Conservation (phyloP, 2,113 vertebrate species). For the Chrysemys picta region DNA sequence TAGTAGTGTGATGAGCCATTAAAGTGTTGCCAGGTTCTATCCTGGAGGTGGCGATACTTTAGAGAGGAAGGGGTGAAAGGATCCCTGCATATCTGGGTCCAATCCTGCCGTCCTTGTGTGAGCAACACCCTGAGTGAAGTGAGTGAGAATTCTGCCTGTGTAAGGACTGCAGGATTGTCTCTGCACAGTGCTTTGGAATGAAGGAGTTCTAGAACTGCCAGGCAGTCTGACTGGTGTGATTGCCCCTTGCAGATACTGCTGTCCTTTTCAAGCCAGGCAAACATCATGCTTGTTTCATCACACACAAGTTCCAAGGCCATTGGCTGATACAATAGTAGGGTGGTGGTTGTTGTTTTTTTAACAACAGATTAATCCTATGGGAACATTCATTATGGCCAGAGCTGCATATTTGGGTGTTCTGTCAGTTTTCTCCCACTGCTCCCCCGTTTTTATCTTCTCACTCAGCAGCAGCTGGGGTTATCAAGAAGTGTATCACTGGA, state of each 20-base stretch:
- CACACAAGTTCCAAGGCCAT: fast-evolving
- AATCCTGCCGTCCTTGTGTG: fast-evolving
- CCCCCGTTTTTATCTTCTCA: background rate
- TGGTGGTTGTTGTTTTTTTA: background rate
- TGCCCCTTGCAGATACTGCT: background rate
- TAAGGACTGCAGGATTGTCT: fast-evolving
- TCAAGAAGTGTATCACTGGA: background rate
- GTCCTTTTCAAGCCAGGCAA: background rate
- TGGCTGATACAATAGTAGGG: background rate
- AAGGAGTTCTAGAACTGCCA: background rate
- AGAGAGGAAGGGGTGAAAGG: background rate
- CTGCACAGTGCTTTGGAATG: background rate
- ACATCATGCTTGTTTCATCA: background rate
- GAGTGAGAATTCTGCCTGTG: fast-evolving
- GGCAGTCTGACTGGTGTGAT: background rate
- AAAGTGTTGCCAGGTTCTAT: background rate
- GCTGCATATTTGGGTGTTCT: background rate
- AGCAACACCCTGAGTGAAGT: background rate
- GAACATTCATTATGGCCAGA: fast-evolving
- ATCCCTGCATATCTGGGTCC: fast-evolving
- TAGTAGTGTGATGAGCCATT: fast-evolving
- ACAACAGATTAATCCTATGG: fast-evolving
- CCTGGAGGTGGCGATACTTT: background rate
- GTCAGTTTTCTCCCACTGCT: fast-evolving
- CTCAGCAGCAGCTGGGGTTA: background rate